Evolutionary conservation across 1,140 invertebrate species (phyloP), one percentile per base, ranked within the genome.

Genomic region (Megalopta genalis): DNA sequence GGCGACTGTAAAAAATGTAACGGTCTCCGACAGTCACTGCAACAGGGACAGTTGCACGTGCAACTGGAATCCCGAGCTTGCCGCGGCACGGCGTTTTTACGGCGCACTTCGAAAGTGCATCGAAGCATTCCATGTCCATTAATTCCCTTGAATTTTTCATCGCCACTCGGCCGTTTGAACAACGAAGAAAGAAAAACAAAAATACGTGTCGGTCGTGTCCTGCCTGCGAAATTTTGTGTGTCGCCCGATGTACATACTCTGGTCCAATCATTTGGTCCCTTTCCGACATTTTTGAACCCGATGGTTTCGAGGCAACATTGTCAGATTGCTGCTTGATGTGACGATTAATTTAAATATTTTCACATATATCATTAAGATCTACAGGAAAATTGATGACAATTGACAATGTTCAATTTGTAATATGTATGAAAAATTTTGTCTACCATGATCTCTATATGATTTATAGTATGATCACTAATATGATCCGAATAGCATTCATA

Each of bases 1-100:
- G n/a, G 32, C 18, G 10, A 21, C 23, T n/a, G 70, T 73, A 63
- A 73, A 73, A 73, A 73, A 73, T 73, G 42, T 73, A 73, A 59
- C 39, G 12, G 16, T 6, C 6, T 4, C 21, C 9, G n/a, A 46
- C 25, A 37, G 57, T 18, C 39, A 8, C 21, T 3, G 6, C 14
- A 5, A 12, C 21, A 18, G 18, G 54, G 3, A 9, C 21, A 42
- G n/a, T 71, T 42, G 1, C 18, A 25, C 9, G n/a, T 21, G 16
- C 6, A 27, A 72, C 23, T 12, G 5, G 25, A n/a, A 32, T 39
- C 10, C 12, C n/a, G 21, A 63, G n/a, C 42, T 63, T 25, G 16
- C 0, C 39, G 6, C n/a, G n/a, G n/a, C 32, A 16, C 23, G 5
- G 59, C n/a, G n/a, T 54, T 57, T 72, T 72, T 39, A 14, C 18